A percentile compares a stretch with the other conserved stretches of the same genome.
Conservation (phyloP, 2,113 vertebrate species). For the Nicator chloris region DNA sequence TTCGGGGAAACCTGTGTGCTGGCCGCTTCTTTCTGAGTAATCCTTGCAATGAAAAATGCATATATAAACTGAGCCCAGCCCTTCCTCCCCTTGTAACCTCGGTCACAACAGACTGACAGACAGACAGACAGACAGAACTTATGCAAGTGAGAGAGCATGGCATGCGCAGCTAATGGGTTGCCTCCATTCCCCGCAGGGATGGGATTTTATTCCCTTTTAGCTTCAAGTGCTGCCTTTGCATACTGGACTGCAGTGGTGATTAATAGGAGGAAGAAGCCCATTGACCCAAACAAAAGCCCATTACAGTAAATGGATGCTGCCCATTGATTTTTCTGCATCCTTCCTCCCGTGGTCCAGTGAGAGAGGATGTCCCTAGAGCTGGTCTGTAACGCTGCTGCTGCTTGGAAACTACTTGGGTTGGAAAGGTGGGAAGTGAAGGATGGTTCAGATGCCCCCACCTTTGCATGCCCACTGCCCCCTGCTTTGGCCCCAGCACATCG, state of each 20-base stretch:
- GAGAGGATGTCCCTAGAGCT: accelerated
- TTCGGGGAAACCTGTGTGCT: background rate
- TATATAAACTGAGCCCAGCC: background rate
- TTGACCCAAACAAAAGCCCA: constrained; percentile 30
- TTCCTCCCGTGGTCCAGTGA: background rate
- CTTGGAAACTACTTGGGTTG: background rate
- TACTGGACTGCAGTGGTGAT: background rate
- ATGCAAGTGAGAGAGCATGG: background rate
- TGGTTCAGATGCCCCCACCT: background rate
- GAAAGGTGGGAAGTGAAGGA: background rate
- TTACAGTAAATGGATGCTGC: constrained; percentile 11
- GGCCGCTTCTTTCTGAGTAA: background rate
- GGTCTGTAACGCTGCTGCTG: accelerated
- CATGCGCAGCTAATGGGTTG: background rate
- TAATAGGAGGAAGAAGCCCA: constrained; percentile 42
- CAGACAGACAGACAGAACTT: background rate
- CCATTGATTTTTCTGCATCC: background rate
- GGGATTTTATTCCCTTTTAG: background rate
- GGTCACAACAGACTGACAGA: background rate
- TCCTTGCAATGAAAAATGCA: background rate
- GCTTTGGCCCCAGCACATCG: background rate
- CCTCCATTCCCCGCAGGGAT: background rate
- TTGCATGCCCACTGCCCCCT: background rate
- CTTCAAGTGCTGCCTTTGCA: constrained; percentile 1
- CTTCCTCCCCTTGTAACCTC: background rate